Evolutionary conservation across 2,113 vertebrate species (phyloP).

Genomic region (Cariama cristata): DNA sequence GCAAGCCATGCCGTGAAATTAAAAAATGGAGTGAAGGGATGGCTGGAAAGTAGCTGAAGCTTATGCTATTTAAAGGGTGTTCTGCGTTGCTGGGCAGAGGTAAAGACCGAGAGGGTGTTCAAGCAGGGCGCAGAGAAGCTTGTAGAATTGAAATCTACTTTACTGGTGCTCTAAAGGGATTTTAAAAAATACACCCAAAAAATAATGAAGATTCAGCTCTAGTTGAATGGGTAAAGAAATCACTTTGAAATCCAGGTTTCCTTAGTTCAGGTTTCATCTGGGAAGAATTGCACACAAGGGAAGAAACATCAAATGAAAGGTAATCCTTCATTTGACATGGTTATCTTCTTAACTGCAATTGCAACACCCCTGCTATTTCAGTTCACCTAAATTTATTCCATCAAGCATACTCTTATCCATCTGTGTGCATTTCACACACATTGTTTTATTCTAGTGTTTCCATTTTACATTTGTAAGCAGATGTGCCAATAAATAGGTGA

Average conservation of each 20-base stretch:
- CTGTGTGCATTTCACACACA: neutral
- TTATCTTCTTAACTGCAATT: slow-evolving; percentile 29
- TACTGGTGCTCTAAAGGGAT: neutral
- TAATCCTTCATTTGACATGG: slow-evolving; percentile 44
- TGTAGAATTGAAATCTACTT: neutral
- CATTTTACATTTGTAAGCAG: neutral
- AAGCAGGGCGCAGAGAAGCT: neutral
- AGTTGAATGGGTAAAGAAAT: neutral
- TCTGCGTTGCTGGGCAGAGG: neutral
- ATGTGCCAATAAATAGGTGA: neutral
- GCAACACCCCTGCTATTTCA: slow-evolving; percentile 33
- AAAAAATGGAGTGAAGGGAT: neutral
- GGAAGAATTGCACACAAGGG: slow-evolving; percentile 11
- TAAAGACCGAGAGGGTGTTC: neutral
- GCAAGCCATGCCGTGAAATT: neutral
- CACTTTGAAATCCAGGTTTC: slow-evolving; percentile 32
- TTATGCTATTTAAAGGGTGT: neutral
- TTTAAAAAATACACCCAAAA: neutral
- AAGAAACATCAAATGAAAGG: slow-evolving; percentile 18
- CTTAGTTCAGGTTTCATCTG: slow-evolving; percentile 24
- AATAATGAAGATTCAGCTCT: neutral
- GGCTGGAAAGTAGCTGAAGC: neutral
- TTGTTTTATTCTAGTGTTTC: slow-evolving; percentile 15
- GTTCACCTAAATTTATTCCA: slow-evolving; percentile 34
- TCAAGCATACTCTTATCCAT: neutral